Conservation (phyloP, 2,888 invertebrate species). For the Dyspetes luteomarginatus region DNA sequence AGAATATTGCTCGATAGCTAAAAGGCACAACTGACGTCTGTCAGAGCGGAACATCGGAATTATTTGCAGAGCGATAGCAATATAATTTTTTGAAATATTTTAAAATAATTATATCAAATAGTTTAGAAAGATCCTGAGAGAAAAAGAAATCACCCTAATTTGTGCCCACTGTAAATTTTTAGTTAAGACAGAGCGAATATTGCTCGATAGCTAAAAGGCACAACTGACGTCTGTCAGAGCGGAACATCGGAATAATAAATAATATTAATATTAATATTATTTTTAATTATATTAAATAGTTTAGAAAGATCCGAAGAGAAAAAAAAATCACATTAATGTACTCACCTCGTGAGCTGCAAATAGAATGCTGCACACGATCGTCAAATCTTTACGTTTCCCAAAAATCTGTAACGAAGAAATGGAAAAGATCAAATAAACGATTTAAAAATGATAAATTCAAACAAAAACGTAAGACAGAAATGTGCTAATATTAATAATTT, state of each 20-base stretch:
- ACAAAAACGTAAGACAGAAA: background rate
- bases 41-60: background rate
- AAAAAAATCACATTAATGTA: background rate
- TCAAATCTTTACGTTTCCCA: conserved; percentile 27
- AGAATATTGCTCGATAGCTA: conserved; percentile 8
- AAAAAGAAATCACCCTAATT: too few relatives aligned
- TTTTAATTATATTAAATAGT: too few relatives aligned
- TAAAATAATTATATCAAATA: too few relatives aligned
- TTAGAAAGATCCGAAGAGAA: too few relatives aligned
- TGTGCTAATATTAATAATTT: too few relatives aligned
- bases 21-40: conserved; percentile 19
- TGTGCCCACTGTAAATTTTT: too few relatives aligned
- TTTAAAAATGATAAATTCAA: too few relatives aligned
- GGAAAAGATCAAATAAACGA: background rate
- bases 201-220: background rate
- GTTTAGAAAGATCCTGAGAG: too few relatives aligned
- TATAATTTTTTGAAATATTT: background rate
- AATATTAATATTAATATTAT: background rate
- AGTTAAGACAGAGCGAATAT: too few relatives aligned
- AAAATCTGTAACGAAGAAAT: conserved; percentile 46
- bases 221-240: conserved; percentile 23
- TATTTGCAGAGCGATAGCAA: background rate
- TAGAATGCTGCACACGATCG: conserved; percentile 49
- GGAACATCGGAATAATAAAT: background rate
- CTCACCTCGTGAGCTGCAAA: conserved; percentile 49